A percentile compares a stretch with the other conserved stretches of the same genome.
Evolutionary conservation across 2,888 invertebrate species (phyloP).

Genomic region (Hirtodrosophila duncani): DNA sequence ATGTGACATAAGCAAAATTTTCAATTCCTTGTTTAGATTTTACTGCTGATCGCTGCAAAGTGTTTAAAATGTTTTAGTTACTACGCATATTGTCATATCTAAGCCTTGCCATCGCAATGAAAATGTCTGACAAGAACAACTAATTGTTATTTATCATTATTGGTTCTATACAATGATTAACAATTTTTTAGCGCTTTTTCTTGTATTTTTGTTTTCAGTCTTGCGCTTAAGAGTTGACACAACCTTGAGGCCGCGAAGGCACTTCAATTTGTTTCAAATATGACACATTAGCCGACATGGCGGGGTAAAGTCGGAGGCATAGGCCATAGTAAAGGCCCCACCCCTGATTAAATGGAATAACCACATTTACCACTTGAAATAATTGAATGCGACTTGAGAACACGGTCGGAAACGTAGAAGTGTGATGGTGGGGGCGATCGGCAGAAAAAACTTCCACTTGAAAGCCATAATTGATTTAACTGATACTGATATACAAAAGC

Average conservation of each 20-base stretch:
- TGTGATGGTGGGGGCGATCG: conserved; percentile 41
- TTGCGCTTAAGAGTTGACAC: neutral
- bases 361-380: conserved; percentile 67
- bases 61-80: too few relatives aligned
- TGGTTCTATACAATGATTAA: too few relatives aligned
- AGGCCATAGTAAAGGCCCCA: conserved; percentile 27
- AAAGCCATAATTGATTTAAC: conserved; percentile 73
- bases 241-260: conserved; percentile 49
- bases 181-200: too few relatives aligned
- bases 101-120: too few relatives aligned
- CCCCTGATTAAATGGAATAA: conserved; percentile 70
- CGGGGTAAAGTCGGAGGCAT: conserved; percentile 19
- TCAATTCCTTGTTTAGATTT: too few relatives aligned
- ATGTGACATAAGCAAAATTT: too few relatives aligned
- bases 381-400: conserved; percentile 54
- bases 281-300: conserved; percentile 61
- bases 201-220: too few relatives aligned
- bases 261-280: conserved; percentile 57
- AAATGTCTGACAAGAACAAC: too few relatives aligned
- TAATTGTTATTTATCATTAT: too few relatives aligned
- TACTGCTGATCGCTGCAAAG: too few relatives aligned
- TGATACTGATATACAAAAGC: conserved; percentile 47
- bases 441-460: conserved; percentile 63
- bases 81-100: too few relatives aligned
- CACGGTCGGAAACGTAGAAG: conserved; percentile 59